Base-by-base conservation (phyloP, 2,888 invertebrate genomes). In the Andrena bucephala region DNA sequence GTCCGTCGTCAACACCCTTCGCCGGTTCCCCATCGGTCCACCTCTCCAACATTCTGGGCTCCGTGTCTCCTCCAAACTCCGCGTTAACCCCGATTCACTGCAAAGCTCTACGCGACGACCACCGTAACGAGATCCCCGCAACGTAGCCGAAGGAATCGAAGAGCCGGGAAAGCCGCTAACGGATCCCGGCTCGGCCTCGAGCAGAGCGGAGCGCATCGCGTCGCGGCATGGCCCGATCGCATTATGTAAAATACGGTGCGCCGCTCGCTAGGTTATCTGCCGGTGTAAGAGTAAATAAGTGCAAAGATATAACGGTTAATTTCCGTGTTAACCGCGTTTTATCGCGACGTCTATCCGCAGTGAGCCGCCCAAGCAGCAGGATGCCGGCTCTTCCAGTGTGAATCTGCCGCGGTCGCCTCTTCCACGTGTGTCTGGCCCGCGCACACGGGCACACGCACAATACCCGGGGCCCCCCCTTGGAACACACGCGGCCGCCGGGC, bases 261-360 rank as follows among this genome's bases (percentile, higher is more conserved):
- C 73, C 73, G 67, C 70, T 79, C 62, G 79, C 77, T 78, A 73
- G 73, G 83, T 86, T 87, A 87, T 89, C 87, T 80, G 69, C 76
- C 62, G 63, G 85, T 82, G 88, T 86, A 87, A 88, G 89, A 90
- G 90, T 92, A 92, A 93, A 93, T 91, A 91, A 93, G 92, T 92
- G 93, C 91, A 91, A 91, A 92, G 93, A 93, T 92, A 93, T 93
- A 94, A 93, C 93, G 93, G 93, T 93, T 93, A 91, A 92, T 93
- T 93, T 93, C 93, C 93, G 93, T 91, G 91, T 92, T 91, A 91
- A 91, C 90, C 90, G 89, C 90, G 91, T 88, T 92, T 89, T 93
- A 92, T 93, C 93, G 92, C 90, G 85, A 85, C 90, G 92, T 92
- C 91, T 92, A 92, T 93, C 92, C 93, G 87, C 91, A 87, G 88